Percentiles rank a stretch among this genome's conserved stretches.
Conservation (phyloP, 2,113 vertebrate species). For the Mustelus asterias region DNA sequence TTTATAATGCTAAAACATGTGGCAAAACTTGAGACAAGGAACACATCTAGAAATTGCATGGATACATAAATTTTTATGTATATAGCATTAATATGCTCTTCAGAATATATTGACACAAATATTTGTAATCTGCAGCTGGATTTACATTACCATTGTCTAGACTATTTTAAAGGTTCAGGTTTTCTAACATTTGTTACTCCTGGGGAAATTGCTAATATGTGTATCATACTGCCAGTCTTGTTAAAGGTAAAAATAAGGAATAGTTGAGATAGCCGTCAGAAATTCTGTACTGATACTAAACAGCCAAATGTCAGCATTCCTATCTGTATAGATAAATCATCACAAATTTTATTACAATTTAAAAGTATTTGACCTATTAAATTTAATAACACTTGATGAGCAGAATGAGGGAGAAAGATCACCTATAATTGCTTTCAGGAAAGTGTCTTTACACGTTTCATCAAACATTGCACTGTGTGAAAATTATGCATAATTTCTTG, state of each 20-base stretch:
- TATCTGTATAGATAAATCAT: not conserved
- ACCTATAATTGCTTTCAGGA: not conserved
- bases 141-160: not conserved
- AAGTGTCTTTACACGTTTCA: not conserved
- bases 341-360: not conserved
- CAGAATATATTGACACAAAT: not conserved
- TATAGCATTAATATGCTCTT: not conserved
- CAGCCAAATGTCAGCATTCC: not conserved
- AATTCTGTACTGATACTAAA: not conserved
- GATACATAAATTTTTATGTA: not conserved
- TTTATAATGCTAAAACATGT: not conserved
- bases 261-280: not conserved
- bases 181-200: not conserved
- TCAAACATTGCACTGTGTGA: not conserved
- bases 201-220: not conserved
- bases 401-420: not conserved
- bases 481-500: constrained; percentile 13
- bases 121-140: not conserved
- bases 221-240: not conserved
- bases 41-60: not conserved
- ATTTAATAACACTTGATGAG: constrained; percentile 16
- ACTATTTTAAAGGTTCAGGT: not conserved
- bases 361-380: not conserved
- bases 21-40: not conserved
- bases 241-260: not conserved